Conservation (phyloP, 2,797 vertebrate species). For the Rhabdophis nuchalis region DNA sequence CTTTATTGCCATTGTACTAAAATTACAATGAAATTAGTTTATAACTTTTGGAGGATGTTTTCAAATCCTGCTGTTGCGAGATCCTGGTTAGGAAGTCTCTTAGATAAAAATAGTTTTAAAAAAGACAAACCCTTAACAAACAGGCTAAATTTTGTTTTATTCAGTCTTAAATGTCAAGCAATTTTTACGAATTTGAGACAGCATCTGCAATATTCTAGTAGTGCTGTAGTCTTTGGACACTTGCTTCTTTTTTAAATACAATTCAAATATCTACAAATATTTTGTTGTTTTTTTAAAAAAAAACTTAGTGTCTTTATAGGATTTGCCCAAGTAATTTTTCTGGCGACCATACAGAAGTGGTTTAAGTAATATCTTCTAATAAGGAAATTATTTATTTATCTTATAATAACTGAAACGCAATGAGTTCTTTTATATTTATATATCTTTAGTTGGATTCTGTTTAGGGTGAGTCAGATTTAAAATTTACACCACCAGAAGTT, state of each 20-base stretch:
- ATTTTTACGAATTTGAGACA: conserved; percentile 17
- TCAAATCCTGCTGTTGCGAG: conserved; percentile 24
- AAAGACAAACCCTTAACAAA: conserved; percentile 14
- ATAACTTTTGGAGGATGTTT: conserved; percentile 33
- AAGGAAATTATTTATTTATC: neutral
- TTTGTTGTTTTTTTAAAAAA: neutral
- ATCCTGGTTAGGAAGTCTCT: conserved; percentile 22
- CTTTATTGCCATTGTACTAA: too few species aligned
- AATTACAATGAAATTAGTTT: too few species aligned
- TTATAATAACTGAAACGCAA: neutral
- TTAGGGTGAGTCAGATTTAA: neutral
- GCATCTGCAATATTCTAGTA: neutral
- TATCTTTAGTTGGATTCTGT: neutral
- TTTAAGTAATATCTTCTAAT: neutral
- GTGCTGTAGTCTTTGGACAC: neutral
- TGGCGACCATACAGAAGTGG: neutral
- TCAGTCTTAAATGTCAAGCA: neutral
- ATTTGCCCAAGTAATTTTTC: neutral
- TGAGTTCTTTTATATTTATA: neutral
- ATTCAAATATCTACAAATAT: neutral
- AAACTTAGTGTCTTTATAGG: neutral
- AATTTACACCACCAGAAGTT: neutral
- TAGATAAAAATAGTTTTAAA: conserved; percentile 30
- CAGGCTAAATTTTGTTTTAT: neutral
- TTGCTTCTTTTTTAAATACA: neutral